A percentile compares a stretch with the other conserved stretches of the same genome.
Evolutionary conservation across 2,113 vertebrate species (phyloP).

Genomic region (Cynocephalus volans): DNA sequence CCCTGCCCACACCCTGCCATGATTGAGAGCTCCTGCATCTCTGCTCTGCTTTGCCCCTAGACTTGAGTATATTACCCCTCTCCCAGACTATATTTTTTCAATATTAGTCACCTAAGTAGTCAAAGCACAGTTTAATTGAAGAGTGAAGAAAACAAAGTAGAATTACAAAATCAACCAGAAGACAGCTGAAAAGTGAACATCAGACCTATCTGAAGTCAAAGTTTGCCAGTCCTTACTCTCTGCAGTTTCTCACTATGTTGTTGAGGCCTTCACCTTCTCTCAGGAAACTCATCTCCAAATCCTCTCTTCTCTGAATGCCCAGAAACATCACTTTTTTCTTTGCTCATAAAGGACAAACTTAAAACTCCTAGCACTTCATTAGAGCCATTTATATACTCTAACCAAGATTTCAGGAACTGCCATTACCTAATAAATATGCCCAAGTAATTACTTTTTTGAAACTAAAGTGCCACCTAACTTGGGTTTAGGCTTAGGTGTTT

Average conservation of each 20-base stretch:
- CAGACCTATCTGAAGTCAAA: not conserved
- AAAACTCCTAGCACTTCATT: not conserved
- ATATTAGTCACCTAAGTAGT: not conserved
- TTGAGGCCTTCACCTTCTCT: not conserved
- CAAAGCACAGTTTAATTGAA: not conserved
- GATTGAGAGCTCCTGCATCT: not conserved
- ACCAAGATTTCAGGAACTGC: not conserved
- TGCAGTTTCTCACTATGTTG: not conserved
- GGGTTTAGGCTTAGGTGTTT: too few relatives aligned
- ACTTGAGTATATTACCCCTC: not conserved
- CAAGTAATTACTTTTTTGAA: not conserved
- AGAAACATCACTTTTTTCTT: not conserved
- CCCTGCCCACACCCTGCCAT: too few relatives aligned
- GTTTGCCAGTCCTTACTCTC: not conserved
- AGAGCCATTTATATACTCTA: not conserved
- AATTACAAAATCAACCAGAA: not conserved
- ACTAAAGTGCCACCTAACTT: not conserved
- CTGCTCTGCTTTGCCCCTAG: not conserved
- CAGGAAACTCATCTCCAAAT: not conserved
- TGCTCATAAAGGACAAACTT: not conserved
- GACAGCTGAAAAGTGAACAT: not conserved
- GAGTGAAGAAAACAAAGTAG: not conserved
- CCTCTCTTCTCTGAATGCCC: not conserved
- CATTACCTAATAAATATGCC: not conserved
- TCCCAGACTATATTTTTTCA: not conserved